Evolutionary conservation across 2,113 vertebrate species (phyloP), one percentile per base, ranked within the genome.

Genomic region (Aviceda subcristata): DNA sequence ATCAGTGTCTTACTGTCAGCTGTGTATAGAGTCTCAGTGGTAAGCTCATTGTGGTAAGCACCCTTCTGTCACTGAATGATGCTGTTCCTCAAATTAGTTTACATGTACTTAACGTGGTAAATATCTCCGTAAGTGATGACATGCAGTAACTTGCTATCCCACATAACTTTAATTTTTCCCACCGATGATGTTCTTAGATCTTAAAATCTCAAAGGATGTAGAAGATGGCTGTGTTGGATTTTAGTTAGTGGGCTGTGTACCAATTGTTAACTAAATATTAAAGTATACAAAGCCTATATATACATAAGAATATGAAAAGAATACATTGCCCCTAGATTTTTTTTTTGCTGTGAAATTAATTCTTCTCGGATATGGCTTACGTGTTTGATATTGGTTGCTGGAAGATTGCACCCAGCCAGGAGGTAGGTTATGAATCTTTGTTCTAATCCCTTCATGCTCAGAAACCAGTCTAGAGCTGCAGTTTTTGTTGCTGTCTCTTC

Each of bases 1-100:
- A 41, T 66, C 27, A 45, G 16, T 0, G 0, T 48, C 50, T 73
- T 90, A 6, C 2, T 48, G 8, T 69, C 50, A 38, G 55, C 53
- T 64, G 20, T 43, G 8, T 39, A 2, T 27, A 24, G 30, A 14
- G 8, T 67, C 41, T 38, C 43, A 3, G 45, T 76, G 48, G 43
- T 32, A 41, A 60, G 32, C 32, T 82, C 24, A 18, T 56, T 51
- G 48, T 56, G 32, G 26, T 71, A 46, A 79, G 76, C 68, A 66
- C 27, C 23, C 24, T 60, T 77, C 55, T 77, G 21, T 85, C 50
- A 57, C 20, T 29, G 41, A 67, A 60, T n/a, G 29, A n/a, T 90
- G 56, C 32, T 13, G 1, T 72, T 87, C 59, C 29, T 68, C 17
- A 30, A 5, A 63, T 53, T 18, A 50, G n/a, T 38, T 60, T 66